These are phyloP conservation scores for Montipora capitata DNA, from an alignment of 92 coral and sea anemone genomes.

Conservation along the genomic window DNA sequence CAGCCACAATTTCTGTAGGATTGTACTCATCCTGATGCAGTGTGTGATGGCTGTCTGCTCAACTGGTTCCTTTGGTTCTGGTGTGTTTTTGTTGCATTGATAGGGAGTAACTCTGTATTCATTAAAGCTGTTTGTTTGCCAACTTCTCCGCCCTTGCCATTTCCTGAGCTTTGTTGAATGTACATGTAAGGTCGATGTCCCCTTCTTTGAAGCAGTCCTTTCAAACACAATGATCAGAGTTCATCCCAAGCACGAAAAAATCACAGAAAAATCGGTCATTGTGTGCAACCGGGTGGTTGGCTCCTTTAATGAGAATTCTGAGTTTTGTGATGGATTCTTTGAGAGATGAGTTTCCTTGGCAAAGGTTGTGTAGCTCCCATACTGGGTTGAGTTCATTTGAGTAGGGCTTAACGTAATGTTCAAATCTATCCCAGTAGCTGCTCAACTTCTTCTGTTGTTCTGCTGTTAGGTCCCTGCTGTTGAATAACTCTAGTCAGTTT, in stretches of 20 bases:
- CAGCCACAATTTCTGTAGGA: slow-evolving; percentile 60
- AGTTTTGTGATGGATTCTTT: slow-evolving; percentile 63
- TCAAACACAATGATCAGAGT: slow-evolving; percentile 58
- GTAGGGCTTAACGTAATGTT: too few species aligned
- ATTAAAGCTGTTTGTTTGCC: slow-evolving; percentile 34
- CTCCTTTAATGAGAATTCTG: slow-evolving; percentile 56
- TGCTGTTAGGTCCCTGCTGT: too few species aligned
- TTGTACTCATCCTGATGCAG: slow-evolving; percentile 17
- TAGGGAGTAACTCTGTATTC: not conserved
- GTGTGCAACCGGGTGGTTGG: slow-evolving; percentile 51
- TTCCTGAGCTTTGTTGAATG: slow-evolving; percentile 37
- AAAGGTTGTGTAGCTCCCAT: not conserved
- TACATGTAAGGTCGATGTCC: slow-evolving; percentile 21
- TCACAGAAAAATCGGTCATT: slow-evolving; percentile 64
- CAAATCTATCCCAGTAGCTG: too few species aligned
- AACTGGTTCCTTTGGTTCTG: not conserved
- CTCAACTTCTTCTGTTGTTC: too few species aligned
- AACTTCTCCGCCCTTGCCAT: slow-evolving; percentile 46
- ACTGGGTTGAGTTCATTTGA: too few species aligned
- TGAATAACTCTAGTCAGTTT: too few species aligned
- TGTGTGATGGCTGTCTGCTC: not conserved
- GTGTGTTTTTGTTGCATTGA: not conserved
- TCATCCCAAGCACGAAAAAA: slow-evolving; percentile 57
- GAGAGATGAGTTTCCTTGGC: slow-evolving; percentile 49
- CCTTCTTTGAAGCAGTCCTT: slow-evolving; percentile 73